A percentile compares a stretch with the other conserved stretches of the same genome.
Evolutionary conservation across 2,113 vertebrate genomes (phyloP).

Genomic region (Callorhinus ursinus): DNA sequence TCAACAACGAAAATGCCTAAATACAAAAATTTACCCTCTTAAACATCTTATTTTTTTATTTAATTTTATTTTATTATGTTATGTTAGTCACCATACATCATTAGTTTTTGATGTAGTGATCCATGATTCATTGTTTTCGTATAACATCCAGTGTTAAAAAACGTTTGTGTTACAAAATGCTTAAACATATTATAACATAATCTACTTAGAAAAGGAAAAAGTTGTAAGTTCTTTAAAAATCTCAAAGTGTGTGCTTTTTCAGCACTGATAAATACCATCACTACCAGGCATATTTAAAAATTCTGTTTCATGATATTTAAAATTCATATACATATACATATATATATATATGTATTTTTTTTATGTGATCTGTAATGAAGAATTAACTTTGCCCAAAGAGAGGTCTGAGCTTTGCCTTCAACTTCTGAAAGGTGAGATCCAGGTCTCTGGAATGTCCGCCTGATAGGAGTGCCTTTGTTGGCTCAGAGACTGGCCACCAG

Average conservation of each 20-base stretch:
- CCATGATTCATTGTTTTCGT: no score
- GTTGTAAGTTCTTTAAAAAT: background rate
- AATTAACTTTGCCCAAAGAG: background rate
- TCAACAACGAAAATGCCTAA: background rate
- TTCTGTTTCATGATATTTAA: constrained; percentile 60
- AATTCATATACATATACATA: background rate
- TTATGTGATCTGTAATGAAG: background rate
- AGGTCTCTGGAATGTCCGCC: background rate
- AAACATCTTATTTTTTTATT: background rate
- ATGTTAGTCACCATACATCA: no score
- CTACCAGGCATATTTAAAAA: constrained; percentile 76
- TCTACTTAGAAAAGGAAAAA: background rate
- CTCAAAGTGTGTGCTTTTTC: background rate
- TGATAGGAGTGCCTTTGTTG: background rate
- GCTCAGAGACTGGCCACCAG: background rate
- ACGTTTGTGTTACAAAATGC: background rate
- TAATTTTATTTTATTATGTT: no score
- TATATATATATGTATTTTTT: background rate
- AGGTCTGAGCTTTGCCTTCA: background rate
- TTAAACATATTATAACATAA: background rate
- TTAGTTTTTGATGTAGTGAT: no score
- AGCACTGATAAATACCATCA: constrained; percentile 6
- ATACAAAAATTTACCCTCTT: background rate
- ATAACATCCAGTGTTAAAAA: background rate
- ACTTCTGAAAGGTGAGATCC: background rate